These are phyloP conservation scores for Cephus spinipes DNA, from an alignment of 2,888 invertebrate genomes.

Conservation along the genomic window DNA sequence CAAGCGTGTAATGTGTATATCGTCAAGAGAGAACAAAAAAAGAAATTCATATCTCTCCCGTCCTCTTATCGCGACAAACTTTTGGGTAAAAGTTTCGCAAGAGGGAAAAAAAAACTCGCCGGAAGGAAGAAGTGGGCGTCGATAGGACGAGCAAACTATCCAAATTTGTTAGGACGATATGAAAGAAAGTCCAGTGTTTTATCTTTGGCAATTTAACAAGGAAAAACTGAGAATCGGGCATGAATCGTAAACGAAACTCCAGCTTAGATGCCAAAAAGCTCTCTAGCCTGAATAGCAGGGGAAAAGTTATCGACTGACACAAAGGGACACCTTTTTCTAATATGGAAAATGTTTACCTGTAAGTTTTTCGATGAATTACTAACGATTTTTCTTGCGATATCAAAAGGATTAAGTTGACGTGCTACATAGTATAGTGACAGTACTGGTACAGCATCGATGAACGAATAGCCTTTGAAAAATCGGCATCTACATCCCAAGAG, in stretches of 20 bases:
- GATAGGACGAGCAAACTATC: neutral
- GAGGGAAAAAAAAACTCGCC: neutral
- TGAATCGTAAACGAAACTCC: neutral
- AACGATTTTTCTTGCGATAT: neutral
- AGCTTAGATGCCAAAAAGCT: neutral
- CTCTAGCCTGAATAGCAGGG: neutral
- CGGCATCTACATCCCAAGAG: neutral
- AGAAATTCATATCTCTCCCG: neutral
- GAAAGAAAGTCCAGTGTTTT: neutral
- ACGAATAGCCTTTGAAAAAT: neutral
- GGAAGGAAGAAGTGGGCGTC: neutral
- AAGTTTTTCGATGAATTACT: neutral
- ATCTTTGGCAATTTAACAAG: neutral
- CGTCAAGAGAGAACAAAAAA: neutral
- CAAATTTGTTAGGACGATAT: neutral
- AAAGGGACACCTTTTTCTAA: neutral
- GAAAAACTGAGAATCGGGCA: neutral
- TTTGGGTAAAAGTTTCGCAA: neutral
- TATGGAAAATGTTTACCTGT: neutral
- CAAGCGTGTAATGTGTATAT: neutral
- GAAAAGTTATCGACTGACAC: neutral
- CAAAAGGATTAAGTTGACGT: neutral
- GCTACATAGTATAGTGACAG: neutral
- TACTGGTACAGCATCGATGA: neutral
- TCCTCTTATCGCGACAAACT: neutral